phyloP scores from a whole-genome alignment of 2,113 vertebrate species.

The Ahaetulla prasina region DNA sequence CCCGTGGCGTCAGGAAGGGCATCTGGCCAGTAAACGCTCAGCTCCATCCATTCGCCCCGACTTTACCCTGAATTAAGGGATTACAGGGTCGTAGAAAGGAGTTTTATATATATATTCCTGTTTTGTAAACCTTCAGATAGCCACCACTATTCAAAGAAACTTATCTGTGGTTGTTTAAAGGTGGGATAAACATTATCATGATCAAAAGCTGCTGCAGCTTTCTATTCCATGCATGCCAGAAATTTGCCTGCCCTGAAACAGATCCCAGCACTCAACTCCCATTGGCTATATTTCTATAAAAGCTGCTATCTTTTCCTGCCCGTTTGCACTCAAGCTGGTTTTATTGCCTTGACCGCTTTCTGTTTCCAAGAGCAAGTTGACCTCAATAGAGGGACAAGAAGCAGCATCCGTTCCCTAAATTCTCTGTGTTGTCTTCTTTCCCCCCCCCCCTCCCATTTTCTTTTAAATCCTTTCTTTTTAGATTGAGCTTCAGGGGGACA shows the following conservation, averaged over 20 bases:
- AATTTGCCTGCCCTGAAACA: neutral
- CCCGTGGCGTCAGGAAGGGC: neutral
- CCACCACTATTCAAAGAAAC: neutral
- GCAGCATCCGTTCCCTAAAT: too few relatives aligned
- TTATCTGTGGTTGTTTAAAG: neutral
- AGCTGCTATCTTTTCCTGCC: neutral
- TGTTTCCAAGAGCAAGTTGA: neutral
- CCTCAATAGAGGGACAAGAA: neutral
- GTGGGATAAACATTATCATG: neutral
- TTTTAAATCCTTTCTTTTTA: slow-evolving; percentile 60
- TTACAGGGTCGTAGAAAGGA: neutral
- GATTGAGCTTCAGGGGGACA: slow-evolving; percentile 87
- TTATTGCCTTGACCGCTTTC: slow-evolving; percentile 24
- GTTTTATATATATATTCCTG: neutral
- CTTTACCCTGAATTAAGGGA: neutral
- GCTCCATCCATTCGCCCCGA: neutral
- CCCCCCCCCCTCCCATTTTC: accelerated
- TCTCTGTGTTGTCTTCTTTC: neutral
- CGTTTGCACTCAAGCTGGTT: neutral
- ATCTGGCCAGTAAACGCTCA: neutral
- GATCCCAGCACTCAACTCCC: neutral
- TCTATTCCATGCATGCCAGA: too few relatives aligned
- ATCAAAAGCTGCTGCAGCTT: neutral
- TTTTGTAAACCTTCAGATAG: neutral
- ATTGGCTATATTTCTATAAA: neutral